Base-by-base conservation (phyloP, 1,140 invertebrate genomes). In the Rhysida immarginata region DNA sequence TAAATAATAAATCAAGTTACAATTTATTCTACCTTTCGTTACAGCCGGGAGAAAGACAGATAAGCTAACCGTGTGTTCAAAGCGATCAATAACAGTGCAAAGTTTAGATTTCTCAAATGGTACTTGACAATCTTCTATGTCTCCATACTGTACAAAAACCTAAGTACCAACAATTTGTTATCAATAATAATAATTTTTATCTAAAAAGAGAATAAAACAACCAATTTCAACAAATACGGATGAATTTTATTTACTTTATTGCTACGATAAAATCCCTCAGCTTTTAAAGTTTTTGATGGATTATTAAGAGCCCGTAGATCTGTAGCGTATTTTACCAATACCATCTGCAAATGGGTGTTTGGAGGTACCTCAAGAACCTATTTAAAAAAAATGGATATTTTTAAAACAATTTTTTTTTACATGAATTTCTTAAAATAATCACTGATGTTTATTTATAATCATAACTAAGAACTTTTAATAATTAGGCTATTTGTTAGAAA, bases 21-120 rank as follows among this genome's bases (percentile, higher is more conserved):
- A n/a, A n/a, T n/a, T 8, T 35, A 5, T 35, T 16, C 16, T 35
- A 55, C 53, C 53, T n/a, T 74, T 70, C 62, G 74, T 75, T 23
- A 71, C 71, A 57, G 78, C 75, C 44, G 81, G 82, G 52, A 83
- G 68, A 57, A 72, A 66, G 25, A 84, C 64, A 63, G 75, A 73
- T 43, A 84, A 64, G 54, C 74, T 75, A 58, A 82, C 77, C 25
- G 81, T 74, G 64, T 80, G 69, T 55, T 74, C 70, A 61, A 78
- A 75, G 48, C 71, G 70, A 58, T 77, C 71, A 56, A 78, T 69
- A 23, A 81, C 65, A 54, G 70, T 69, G 54, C 71, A 68, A 46
- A 71, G 64, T 49, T 61, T 62, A 54, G 63, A 68, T 18, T 66
- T 44, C 20, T 50, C 46, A 59, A 70, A 71, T 23, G 62, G 59